These are phyloP conservation scores for Enteromius mattozi DNA, from an alignment of 2,797 vertebrate species.

Conservation along the genomic window DNA sequence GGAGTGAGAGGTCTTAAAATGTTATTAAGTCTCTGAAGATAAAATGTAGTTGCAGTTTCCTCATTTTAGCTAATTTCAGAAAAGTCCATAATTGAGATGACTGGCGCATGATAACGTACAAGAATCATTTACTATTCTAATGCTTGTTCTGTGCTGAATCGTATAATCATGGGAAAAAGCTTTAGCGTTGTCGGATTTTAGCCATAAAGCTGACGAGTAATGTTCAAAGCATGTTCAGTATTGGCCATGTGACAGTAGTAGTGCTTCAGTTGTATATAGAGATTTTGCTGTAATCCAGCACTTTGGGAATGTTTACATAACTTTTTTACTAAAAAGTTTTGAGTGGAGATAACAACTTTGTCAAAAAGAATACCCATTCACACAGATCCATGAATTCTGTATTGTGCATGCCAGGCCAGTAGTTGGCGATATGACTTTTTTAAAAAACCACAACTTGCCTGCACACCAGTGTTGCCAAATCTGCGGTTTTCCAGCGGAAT, in stretches of 20 bases:
- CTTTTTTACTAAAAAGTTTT: neutral
- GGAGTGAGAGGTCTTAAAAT: conserved; percentile 36
- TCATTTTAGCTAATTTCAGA: neutral
- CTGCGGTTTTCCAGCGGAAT: neutral
- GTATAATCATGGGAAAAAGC: neutral
- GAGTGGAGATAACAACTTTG: neutral
- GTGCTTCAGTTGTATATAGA: neutral
- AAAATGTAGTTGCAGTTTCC: neutral
- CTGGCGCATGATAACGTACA: neutral
- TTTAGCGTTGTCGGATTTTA: neutral
- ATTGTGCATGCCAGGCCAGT: neutral
- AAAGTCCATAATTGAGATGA: neutral
- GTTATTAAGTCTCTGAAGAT: conserved; percentile 18
- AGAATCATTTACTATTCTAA: conserved; percentile 1
- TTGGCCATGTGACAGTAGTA: neutral
- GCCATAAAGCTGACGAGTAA: neutral
- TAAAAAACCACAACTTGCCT: neutral
- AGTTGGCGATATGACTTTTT: neutral
- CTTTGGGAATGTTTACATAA: neutral
- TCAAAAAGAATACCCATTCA: neutral
- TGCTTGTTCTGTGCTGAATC: neutral
- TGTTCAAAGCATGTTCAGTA: neutral
- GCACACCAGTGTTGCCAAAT: neutral
- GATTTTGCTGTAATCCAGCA: neutral
- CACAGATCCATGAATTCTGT: neutral